phyloP scores from a whole-genome alignment of 2,797 vertebrate genomes.

The Champsocephalus esox region DNA sequence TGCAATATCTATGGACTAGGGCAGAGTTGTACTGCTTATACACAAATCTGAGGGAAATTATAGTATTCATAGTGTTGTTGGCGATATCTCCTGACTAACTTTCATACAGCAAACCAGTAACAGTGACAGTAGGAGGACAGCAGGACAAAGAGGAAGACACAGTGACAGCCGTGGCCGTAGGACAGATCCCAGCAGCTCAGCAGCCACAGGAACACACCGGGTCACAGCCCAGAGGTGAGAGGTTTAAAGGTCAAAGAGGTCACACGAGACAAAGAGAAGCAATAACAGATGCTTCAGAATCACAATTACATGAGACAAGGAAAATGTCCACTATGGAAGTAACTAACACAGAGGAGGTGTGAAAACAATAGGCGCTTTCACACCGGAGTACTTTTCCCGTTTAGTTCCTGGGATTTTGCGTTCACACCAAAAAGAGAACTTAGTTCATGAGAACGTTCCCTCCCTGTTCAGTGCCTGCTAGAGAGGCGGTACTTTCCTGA shows the following conservation, averaged over 20 bases:
- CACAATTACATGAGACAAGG: slow-evolving; percentile 24
- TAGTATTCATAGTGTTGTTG: neutral
- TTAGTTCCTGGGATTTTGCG: too few species aligned
- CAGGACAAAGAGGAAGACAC: slow-evolving; percentile 71
- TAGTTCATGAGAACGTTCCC: too few species aligned
- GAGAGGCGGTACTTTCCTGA: too few species aligned
- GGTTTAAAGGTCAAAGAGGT: slow-evolving; percentile 50
- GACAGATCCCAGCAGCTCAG: slow-evolving; percentile 77
- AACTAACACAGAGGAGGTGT: neutral
- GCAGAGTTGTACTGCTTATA: neutral
- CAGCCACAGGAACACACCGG: slow-evolving; percentile 53
- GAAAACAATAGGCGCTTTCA: neutral
- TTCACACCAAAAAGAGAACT: too few species aligned
- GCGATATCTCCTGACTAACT: neutral
- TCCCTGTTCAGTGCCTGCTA: too few species aligned
- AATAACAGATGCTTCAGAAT: slow-evolving; percentile 53
- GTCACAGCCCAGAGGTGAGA: slow-evolving; percentile 41
- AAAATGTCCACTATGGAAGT: slow-evolving; percentile 6
- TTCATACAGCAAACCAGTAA: slow-evolving; percentile 71
- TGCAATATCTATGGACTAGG: neutral
- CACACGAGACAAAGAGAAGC: slow-evolving; percentile 39
- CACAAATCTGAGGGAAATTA: neutral
- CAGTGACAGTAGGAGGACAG: slow-evolving; percentile 73
- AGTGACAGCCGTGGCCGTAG: slow-evolving; percentile 64
- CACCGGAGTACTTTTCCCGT: too few species aligned